Evolutionary conservation across 1,140 invertebrate genomes (phyloP).

Genomic region (Dendrolimus kikuchii): DNA sequence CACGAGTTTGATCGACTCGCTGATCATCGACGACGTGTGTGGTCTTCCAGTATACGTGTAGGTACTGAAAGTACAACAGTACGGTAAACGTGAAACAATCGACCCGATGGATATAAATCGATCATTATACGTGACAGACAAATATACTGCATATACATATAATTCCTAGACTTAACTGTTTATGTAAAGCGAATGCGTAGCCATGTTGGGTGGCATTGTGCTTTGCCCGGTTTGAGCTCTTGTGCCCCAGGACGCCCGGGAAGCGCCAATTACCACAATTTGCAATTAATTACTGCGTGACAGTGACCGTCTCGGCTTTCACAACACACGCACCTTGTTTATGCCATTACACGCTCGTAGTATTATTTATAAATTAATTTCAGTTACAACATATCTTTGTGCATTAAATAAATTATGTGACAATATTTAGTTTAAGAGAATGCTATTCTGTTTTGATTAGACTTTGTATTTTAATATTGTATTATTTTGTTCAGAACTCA

Average conservation of each 20-base stretch:
- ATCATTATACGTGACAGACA: no score
- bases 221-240: neutral
- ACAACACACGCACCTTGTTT: conserved; percentile 16
- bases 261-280: conserved; percentile 25
- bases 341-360: neutral
- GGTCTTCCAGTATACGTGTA: no score
- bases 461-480: neutral
- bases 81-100: no score
- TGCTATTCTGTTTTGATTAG: neutral
- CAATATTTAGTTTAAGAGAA: neutral
- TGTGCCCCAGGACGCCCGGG: conserved; percentile 5
- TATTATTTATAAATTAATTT: neutral
- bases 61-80: no score
- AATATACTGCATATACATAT: no score
- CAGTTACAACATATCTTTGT: neutral
- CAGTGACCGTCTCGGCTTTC: conserved; percentile 14
- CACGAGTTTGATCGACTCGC: no score
- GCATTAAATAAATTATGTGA: neutral
- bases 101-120: no score
- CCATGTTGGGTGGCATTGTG: conserved; percentile 3
- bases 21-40: no score
- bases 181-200: neutral
- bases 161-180: no score
- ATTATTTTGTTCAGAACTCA: neutral
- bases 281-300: conserved; percentile 29